Evolutionary conservation across 2,888 invertebrate species (phyloP).

Genomic region (Stenichneumon culpator): DNA sequence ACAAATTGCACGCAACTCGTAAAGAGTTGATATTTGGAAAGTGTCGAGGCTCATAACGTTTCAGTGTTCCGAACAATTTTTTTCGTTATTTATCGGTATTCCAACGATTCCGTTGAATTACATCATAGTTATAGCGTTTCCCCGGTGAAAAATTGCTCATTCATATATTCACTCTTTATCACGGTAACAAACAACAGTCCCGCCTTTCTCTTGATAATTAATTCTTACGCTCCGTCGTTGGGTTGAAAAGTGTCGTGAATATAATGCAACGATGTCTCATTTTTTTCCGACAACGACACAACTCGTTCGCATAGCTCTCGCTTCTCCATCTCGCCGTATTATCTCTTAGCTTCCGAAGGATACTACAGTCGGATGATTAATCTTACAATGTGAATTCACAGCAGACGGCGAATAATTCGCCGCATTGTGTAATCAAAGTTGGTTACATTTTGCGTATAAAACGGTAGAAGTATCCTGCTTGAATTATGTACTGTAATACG

Average conservation of each 20-base stretch:
- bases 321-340: slow-evolving; percentile 17
- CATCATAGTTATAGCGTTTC: slow-evolving; percentile 2
- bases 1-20: too few relatives aligned
- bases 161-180: slow-evolving; percentile 9
- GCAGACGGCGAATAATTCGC: slow-evolving; percentile 1
- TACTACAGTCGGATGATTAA: slow-evolving; percentile 52
- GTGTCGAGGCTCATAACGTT: too few relatives aligned
- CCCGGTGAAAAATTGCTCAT: slow-evolving; percentile 14
- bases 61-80: too few relatives aligned
- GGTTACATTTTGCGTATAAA: slow-evolving; percentile 30
- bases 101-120: background rate
- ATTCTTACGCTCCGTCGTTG: slow-evolving; percentile 11
- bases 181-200: slow-evolving; percentile 7
- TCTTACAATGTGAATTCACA: slow-evolving; percentile 58
- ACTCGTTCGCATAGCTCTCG: slow-evolving; percentile 24
- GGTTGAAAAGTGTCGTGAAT: slow-evolving; percentile 35
- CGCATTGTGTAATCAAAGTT: slow-evolving; percentile 47
- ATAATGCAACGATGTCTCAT: slow-evolving; percentile 52
- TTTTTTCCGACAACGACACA: slow-evolving; percentile 30
- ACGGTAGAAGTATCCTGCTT: slow-evolving; percentile 32
- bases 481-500: background rate
- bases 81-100: background rate
- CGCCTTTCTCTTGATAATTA: slow-evolving; percentile 51
- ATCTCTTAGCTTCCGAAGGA: slow-evolving; percentile 53
- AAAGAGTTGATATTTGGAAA: too few relatives aligned